phyloP scores from a whole-genome alignment of 2,113 vertebrate species.

The Mesocricetus auratus region DNA sequence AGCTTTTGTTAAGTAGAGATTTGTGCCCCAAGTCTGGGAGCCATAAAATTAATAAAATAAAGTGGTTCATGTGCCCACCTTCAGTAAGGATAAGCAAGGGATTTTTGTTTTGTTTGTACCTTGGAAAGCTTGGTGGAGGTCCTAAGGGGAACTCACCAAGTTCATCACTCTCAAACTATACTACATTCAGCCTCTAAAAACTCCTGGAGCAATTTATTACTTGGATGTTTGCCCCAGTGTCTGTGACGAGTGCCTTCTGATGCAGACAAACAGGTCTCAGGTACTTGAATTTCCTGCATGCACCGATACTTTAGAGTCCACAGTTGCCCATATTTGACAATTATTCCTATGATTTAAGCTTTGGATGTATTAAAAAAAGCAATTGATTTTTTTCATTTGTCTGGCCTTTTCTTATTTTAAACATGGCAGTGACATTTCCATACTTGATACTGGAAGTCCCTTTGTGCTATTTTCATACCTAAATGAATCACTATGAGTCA shows the following conservation, averaged over 20 bases:
- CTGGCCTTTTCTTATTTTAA: constrained; percentile 16
- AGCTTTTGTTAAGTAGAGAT: too few relatives aligned
- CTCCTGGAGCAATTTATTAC: too few relatives aligned
- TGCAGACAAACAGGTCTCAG: neutral
- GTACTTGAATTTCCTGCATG: neutral
- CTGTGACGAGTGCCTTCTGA: neutral
- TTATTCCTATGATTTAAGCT: neutral
- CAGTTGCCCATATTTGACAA: neutral
- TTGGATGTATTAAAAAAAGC: neutral
- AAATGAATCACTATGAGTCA: constrained; percentile 35
- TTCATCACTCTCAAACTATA: neutral
- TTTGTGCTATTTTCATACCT: constrained; percentile 8
- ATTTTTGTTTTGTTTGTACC: neutral
- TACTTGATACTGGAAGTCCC: neutral
- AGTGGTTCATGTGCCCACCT: neutral
- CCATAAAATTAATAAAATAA: neutral
- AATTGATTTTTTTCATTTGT: neutral
- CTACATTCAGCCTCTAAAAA: neutral
- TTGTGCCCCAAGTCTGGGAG: too few relatives aligned
- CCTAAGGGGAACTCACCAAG: neutral
- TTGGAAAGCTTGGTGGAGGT: neutral
- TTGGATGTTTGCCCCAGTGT: neutral
- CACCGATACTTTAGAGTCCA: neutral
- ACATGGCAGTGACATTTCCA: neutral
- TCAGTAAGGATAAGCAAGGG: neutral